Percentiles rank a stretch among this genome's conserved stretches.
These are phyloP conservation scores for Temnothorax ravouxi DNA, from an alignment of 2,888 invertebrate genomes.

Conservation along the genomic window DNA sequence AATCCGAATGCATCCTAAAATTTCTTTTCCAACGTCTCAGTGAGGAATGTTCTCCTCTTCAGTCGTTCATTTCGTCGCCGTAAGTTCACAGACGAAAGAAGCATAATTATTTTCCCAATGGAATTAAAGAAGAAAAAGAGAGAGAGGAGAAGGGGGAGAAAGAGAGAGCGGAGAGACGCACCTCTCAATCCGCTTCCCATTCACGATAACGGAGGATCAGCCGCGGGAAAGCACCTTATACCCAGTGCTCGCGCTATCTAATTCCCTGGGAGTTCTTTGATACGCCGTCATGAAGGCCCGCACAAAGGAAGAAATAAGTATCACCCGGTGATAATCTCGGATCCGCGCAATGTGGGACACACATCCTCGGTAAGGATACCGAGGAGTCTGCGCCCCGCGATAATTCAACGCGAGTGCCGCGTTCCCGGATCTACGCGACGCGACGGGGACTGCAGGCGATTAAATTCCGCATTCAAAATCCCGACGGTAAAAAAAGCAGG, in stretches of 20 bases:
- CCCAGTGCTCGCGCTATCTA: conserved; percentile 75
- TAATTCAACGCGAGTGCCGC: conserved; percentile 32
- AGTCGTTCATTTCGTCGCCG: neutral
- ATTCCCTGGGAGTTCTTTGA: conserved; percentile 79
- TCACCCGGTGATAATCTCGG: conserved; percentile 75
- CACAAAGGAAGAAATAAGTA: conserved; percentile 83
- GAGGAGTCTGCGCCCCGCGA: conserved; percentile 12
- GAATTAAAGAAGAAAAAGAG: conserved; percentile 49
- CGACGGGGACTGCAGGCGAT: neutral
- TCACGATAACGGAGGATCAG: conserved; percentile 76
- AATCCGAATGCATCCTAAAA: neutral
- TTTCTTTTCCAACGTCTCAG: neutral
- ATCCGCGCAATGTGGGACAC: conserved; percentile 73
- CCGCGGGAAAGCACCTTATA: conserved; percentile 79
- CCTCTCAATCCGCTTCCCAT: conserved; percentile 73
- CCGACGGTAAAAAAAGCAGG: neutral
- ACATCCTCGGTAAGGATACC: conserved; percentile 24
- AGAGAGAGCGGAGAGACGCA: conserved; percentile 23
- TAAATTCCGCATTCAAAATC: conserved; percentile 34
- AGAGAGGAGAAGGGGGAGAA: neutral
- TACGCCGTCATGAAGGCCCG: conserved; percentile 69
- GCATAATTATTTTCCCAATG: conserved; percentile 51
- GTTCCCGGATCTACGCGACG: neutral
- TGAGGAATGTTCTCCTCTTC: conserved; percentile 20
- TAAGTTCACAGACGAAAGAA: conserved; percentile 10